These are phyloP conservation scores for Crematogaster levior DNA, from an alignment of 2,888 invertebrate species.

Conservation along the genomic window DNA sequence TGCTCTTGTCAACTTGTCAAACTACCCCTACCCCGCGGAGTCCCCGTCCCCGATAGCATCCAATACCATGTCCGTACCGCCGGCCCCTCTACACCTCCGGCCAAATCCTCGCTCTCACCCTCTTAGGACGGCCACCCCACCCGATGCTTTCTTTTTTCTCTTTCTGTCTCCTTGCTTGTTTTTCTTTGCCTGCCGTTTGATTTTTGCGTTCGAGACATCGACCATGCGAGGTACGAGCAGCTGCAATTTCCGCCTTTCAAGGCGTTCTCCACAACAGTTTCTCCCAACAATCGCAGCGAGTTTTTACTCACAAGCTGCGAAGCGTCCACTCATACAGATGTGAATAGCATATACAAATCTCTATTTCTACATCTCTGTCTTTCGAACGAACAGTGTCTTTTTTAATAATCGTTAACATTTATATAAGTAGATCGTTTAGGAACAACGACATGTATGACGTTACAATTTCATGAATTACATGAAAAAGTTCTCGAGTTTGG, in stretches of 20 bases:
- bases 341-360: neutral
- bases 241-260: constrained; percentile 43
- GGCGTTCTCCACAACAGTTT: neutral
- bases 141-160: constrained; percentile 59
- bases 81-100: constrained; percentile 61
- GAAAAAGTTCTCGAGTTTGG: neutral
- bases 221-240: constrained; percentile 24
- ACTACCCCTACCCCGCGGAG: constrained; percentile 82
- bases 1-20: constrained; percentile 86
- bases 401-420: neutral
- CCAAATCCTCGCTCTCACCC: constrained; percentile 68
- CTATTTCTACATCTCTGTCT: neutral
- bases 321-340: neutral
- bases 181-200: constrained; percentile 62
- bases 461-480: neutral
- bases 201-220: constrained; percentile 48
- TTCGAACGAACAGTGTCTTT: neutral
- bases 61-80: constrained; percentile 79
- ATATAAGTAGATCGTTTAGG: neutral
- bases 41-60: constrained; percentile 73
- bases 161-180: constrained; percentile 57
- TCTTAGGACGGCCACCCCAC: constrained; percentile 58
- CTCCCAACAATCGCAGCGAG: neutral
- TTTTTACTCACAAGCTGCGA: neutral
- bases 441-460: neutral